Evolutionary conservation across 2,888 invertebrate genomes (phyloP).

Genomic region (Apodemia mormo): DNA sequence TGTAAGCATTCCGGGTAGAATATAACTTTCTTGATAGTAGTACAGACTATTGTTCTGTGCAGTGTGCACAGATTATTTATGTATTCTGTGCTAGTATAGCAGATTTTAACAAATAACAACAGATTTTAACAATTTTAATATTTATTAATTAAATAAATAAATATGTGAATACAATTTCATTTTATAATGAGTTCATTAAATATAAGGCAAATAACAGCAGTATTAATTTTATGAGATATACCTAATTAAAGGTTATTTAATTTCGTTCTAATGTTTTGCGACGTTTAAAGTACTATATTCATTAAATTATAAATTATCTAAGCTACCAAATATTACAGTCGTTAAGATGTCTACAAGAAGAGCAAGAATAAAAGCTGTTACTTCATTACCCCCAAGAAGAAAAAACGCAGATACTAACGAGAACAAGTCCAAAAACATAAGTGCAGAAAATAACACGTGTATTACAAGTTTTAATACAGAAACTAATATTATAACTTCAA

Average conservation of each 20-base stretch:
- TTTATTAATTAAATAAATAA: too few relatives aligned
- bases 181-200: too few relatives aligned
- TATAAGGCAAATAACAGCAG: neutral
- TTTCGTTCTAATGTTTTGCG: neutral
- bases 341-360: conserved; percentile 83
- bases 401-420: conserved; percentile 57
- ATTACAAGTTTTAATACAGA: neutral
- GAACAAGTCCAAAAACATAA: conserved; percentile 42
- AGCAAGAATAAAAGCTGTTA: conserved; percentile 88
- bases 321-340: neutral
- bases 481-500: conserved; percentile 10
- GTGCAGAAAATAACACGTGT: conserved; percentile 9
- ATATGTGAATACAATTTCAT: too few relatives aligned
- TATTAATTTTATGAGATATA: neutral
- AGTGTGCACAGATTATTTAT: too few relatives aligned
- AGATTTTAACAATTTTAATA: too few relatives aligned
- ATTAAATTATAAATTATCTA: neutral
- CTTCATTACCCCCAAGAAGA: conserved; percentile 83
- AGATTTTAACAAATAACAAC: too few relatives aligned
- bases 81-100: too few relatives aligned
- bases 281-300: neutral
- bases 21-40: too few relatives aligned
- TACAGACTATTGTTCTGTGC: too few relatives aligned
- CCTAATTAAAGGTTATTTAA: neutral
- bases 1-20: too few relatives aligned